Conservation (phyloP, 2,888 invertebrate species). For the Nomada ferruginata region DNA sequence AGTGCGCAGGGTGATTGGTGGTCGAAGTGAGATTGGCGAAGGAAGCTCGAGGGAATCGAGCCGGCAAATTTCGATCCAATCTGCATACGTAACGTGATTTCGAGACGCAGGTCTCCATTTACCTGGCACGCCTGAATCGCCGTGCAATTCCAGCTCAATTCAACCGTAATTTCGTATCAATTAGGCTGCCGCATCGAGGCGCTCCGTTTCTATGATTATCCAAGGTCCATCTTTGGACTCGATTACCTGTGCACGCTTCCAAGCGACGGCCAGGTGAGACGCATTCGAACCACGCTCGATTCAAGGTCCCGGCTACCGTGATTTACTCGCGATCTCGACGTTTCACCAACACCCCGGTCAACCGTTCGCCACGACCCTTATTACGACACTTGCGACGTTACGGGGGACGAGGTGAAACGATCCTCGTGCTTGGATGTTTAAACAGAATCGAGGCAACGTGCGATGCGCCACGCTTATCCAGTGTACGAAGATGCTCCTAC, state of each 20-base stretch:
- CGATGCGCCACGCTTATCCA: not conserved
- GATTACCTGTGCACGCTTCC: slow-evolving; percentile 27
- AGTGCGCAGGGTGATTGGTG: no score
- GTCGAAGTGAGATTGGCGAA: not conserved
- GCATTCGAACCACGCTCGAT: slow-evolving; percentile 13
- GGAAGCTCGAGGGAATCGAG: not conserved
- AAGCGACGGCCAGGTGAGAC: slow-evolving; percentile 43
- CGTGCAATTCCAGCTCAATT: slow-evolving; percentile 19
- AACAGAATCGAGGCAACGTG: not conserved
- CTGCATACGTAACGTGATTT: not conserved
- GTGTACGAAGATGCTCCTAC: slow-evolving; percentile 38
- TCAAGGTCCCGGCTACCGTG: slow-evolving; percentile 19
- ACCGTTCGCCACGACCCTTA: not conserved
- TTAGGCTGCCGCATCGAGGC: slow-evolving; percentile 16
- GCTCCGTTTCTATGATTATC: slow-evolving; percentile 11
- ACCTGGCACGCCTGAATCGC: slow-evolving; percentile 11
- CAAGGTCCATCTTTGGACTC: slow-evolving; percentile 10
- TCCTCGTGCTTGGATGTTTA: not conserved
- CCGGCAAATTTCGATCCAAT: no score
- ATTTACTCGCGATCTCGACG: not conserved
- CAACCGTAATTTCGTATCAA: slow-evolving; percentile 19
- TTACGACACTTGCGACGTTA: not conserved
- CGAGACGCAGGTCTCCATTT: slow-evolving; percentile 3
- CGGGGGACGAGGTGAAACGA: no score
- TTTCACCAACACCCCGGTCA: slow-evolving; percentile 1